These are phyloP conservation scores for Melopsittacus undulatus DNA, from an alignment of 2,797 vertebrate species.

Conservation along the genomic window DNA sequence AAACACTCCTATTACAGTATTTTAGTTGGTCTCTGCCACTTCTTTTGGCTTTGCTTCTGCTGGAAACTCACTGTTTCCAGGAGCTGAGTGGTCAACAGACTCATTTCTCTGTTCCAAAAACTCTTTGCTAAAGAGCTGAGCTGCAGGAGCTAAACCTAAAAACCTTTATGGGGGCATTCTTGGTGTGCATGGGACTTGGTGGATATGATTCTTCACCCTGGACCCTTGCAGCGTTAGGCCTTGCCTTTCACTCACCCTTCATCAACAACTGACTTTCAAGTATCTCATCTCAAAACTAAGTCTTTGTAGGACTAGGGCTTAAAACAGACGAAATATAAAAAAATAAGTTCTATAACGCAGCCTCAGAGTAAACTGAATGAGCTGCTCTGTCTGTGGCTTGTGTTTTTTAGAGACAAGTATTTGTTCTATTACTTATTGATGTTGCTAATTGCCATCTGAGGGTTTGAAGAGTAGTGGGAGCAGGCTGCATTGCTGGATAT, in stretches of 20 bases:
- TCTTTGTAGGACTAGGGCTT: neutral
- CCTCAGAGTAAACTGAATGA: neutral
- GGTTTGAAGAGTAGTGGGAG: neutral
- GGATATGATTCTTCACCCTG: neutral
- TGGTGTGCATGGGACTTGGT: fast-evolving
- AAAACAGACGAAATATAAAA: conserved; percentile 24
- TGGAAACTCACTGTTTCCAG: neutral
- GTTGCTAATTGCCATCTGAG: conserved; percentile 30
- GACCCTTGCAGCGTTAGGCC: neutral
- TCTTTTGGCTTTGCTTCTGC: neutral
- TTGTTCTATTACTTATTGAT: conserved; percentile 52
- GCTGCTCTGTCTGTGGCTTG: neutral
- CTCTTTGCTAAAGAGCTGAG: neutral
- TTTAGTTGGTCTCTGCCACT: neutral
- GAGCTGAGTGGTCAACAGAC: neutral
- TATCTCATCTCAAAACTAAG: neutral
- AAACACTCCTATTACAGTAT: neutral
- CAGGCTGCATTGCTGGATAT: neutral
- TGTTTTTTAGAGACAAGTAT: neutral
- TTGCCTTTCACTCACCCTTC: neutral
- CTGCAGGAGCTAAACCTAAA: neutral
- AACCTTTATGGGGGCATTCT: fast-evolving
- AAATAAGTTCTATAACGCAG: neutral
- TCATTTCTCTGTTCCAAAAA: neutral
- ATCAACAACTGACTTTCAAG: neutral